Conservation (phyloP, 2,797 vertebrate genomes). For the Cossypha caffra region DNA sequence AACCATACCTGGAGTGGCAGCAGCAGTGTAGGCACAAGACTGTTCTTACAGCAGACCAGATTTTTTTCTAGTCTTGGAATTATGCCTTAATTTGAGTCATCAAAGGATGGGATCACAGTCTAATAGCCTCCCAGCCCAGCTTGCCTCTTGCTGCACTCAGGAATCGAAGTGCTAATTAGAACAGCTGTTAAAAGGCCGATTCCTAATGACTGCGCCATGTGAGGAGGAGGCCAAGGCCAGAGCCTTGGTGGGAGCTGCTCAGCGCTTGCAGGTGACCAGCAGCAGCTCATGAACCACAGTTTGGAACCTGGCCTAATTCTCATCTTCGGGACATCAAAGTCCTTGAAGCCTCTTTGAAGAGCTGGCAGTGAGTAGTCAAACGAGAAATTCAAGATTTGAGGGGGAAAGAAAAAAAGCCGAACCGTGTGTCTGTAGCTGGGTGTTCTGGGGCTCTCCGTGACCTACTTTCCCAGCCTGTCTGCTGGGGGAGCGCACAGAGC, state of each 20-base stretch:
- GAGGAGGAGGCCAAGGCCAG: neutral
- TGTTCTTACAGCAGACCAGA: neutral
- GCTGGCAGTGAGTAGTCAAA: conserved; percentile 22
- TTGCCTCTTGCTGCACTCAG: neutral
- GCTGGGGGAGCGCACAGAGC: neutral
- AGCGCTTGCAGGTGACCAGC: neutral
- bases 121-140: neutral
- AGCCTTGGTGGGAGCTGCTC: neutral
- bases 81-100: conserved; percentile 5
- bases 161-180: conserved; percentile 39
- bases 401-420: neutral
- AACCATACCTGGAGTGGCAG: neutral
- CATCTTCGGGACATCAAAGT: conserved; percentile 39
- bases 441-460: conserved; percentile 1
- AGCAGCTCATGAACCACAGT: rapidly evolving
- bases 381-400: conserved; percentile 47
- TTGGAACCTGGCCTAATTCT: conserved; percentile 1
- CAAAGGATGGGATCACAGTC: conserved; percentile 6
- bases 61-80: neutral
- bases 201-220: neutral
- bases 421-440: neutral
- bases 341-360: conserved; percentile 48
- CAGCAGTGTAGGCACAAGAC: neutral
- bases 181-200: conserved; percentile 28
- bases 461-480: conserved; percentile 38